Percentiles rank a stretch among this genome's conserved stretches.
phyloP scores from a whole-genome alignment of 2,113 vertebrate genomes.

The Gambusia affinis region DNA sequence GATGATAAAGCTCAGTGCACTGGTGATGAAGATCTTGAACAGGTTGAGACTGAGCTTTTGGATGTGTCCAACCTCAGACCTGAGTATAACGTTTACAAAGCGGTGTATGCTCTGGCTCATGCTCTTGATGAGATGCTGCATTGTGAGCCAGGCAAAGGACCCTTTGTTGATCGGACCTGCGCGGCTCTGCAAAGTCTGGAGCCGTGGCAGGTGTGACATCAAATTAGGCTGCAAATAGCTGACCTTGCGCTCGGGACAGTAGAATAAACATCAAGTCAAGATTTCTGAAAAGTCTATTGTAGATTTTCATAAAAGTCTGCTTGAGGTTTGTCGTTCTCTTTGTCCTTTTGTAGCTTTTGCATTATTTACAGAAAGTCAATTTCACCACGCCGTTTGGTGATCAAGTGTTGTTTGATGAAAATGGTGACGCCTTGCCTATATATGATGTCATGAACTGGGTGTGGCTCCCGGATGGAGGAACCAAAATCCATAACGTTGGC shows the following conservation, averaged over 20 bases:
- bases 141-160: conserved; percentile 61
- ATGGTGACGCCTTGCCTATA: conserved; percentile 73
- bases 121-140: conserved; percentile 23
- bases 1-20: conserved; percentile 51
- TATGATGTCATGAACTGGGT: conserved; percentile 79
- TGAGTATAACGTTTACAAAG: conserved; percentile 58
- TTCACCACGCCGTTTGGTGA: conserved; percentile 75
- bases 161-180: conserved; percentile 65
- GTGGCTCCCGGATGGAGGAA: conserved; percentile 51
- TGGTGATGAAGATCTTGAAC: conserved; percentile 65
- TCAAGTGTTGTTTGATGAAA: conserved; percentile 73
- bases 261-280: not conserved
- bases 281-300: not conserved
- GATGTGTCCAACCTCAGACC: conserved; percentile 63
- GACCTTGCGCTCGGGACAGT: not conserved
- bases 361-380: conserved; percentile 73
- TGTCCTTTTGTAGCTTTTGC: conserved; percentile 51
- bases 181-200: conserved; percentile 57
- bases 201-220: conserved; percentile 71
- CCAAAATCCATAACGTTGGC: conserved; percentile 62
- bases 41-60: conserved; percentile 44
- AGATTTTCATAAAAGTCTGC: not conserved
- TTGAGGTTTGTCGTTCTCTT: not conserved
- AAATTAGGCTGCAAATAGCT: not conserved
- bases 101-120: conserved; percentile 49